Percentiles rank a stretch among this genome's conserved stretches.
These are phyloP conservation scores for Mamestra configurata DNA, from an alignment of 1,140 invertebrate genomes.

Conservation along the genomic window DNA sequence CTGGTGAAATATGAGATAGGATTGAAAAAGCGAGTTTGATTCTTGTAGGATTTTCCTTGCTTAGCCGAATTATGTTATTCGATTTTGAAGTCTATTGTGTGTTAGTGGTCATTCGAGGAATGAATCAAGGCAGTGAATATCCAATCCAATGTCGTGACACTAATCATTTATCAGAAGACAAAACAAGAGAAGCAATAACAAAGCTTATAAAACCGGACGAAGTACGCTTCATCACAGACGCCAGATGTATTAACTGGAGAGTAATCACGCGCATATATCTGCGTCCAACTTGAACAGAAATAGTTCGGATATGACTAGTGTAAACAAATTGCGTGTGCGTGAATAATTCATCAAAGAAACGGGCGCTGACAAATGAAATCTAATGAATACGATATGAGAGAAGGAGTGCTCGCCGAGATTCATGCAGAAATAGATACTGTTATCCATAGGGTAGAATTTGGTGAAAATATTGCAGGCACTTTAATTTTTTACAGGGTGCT, in stretches of 20 bases:
- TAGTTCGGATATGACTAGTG: constrained; percentile 59
- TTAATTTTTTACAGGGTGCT: constrained; percentile 42
- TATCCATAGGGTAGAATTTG: constrained; percentile 30
- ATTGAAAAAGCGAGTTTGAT: constrained; percentile 64
- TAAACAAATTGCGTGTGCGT: constrained; percentile 74
- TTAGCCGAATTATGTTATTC: constrained; percentile 37
- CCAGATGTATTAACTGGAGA: constrained; percentile 35
- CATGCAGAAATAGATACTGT: constrained; percentile 54
- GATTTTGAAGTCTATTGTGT: constrained; percentile 33
- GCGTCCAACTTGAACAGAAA: constrained; percentile 53
- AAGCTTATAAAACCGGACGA: constrained; percentile 29
- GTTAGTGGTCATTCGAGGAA: neutral
- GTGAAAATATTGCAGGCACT: constrained; percentile 52
- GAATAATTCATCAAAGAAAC: constrained; percentile 81
- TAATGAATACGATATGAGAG: constrained; percentile 80
- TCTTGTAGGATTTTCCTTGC: constrained; percentile 60
- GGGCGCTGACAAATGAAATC: constrained; percentile 78
- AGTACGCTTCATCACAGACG: constrained; percentile 22
- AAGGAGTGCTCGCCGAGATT: constrained; percentile 58
- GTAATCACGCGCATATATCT: constrained; percentile 55
- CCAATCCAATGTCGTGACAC: neutral
- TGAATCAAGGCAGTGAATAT: neutral
- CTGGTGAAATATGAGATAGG: constrained; percentile 68
- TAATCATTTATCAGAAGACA: constrained; percentile 12
- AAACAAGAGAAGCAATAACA: constrained; percentile 5